Evolutionary conservation across 2,113 vertebrate genomes (phyloP).

Genomic region (Chrysemys picta): DNA sequence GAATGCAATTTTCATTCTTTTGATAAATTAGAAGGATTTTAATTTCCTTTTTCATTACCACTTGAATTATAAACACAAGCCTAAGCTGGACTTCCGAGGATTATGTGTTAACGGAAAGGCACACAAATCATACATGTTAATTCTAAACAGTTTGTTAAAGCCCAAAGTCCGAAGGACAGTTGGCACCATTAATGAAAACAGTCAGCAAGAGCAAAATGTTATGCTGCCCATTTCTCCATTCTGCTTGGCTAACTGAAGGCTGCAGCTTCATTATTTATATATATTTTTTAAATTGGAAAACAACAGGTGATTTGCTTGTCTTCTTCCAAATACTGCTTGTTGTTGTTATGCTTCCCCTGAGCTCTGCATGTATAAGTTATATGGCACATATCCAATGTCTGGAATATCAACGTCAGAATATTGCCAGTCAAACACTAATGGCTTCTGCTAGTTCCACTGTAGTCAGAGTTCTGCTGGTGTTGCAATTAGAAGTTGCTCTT

Average conservation of each 20-base stretch:
- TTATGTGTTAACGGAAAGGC: neutral
- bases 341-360: accelerated
- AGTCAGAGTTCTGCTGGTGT: neutral
- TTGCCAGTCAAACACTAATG: accelerated
- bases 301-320: neutral
- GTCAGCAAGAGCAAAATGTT: accelerated
- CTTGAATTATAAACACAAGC: slow-evolving; percentile 45
- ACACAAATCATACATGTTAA: accelerated
- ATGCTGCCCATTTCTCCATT: accelerated
- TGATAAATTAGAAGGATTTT: slow-evolving; percentile 55
- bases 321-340: neutral
- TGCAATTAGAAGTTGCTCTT: neutral
- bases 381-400: accelerated
- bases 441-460: accelerated
- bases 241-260: neutral
- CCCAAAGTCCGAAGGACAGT: accelerated
- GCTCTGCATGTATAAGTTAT: neutral
- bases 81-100: neutral
- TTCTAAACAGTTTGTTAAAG: neutral
- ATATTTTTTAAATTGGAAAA: neutral
- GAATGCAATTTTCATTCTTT: slow-evolving; percentile 39
- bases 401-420: neutral
- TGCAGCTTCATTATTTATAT: accelerated
- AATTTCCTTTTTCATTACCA: slow-evolving; percentile 54
- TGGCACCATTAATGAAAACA: accelerated